These are phyloP conservation scores for Zosterops lateralis DNA, from an alignment of 2,113 vertebrate species.

Conservation along the genomic window DNA sequence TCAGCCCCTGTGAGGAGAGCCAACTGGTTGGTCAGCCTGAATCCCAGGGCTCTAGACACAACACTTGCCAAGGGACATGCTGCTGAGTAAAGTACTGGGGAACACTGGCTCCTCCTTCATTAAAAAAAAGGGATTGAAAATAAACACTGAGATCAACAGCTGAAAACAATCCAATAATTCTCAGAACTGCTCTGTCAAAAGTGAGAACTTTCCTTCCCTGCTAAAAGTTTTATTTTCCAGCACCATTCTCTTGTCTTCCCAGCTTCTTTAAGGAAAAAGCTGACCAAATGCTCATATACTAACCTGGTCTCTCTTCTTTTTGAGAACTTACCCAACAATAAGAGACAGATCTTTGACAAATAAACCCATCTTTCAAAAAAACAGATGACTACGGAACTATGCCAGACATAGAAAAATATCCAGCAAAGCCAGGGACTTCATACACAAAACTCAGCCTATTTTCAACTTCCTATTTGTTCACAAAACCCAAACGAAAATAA, in stretches of 20 bases:
- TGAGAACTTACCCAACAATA: background rate
- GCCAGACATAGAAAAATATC: background rate
- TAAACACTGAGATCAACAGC: conserved; percentile 29
- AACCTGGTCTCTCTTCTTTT: background rate
- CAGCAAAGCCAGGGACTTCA: background rate
- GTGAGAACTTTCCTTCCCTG: background rate
- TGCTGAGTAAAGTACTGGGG: background rate
- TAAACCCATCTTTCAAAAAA: background rate
- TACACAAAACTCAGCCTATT: background rate
- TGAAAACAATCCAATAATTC: background rate
- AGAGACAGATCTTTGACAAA: background rate
- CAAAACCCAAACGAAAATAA: background rate
- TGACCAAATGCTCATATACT: background rate
- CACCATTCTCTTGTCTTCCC: background rate
- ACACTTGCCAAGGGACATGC: background rate
- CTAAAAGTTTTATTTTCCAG: background rate
- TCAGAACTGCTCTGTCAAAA: conserved; percentile 2
- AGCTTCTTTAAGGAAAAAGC: background rate
- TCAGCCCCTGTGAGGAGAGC: background rate
- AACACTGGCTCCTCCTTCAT: conserved; percentile 6
- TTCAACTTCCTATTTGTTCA: background rate
- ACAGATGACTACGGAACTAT: background rate
- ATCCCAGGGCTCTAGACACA: background rate
- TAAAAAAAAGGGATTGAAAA: conserved; percentile 5
- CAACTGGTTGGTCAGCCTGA: background rate